Conservation (phyloP, 1,140 invertebrate genomes). For the Plutomurus gul region DNA sequence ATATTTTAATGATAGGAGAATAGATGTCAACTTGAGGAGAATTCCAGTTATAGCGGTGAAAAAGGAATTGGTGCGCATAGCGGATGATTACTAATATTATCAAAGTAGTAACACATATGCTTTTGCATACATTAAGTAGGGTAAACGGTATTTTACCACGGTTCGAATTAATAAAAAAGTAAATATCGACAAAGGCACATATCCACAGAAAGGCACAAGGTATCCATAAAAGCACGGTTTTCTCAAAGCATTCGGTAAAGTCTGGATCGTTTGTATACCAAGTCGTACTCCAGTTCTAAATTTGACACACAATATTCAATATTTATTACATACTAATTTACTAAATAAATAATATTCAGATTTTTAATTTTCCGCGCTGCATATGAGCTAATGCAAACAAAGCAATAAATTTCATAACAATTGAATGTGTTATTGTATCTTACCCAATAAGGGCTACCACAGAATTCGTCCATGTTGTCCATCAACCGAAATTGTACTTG, state of each 20-base stretch:
- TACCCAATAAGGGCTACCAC: no score
- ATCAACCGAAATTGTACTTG: no score
- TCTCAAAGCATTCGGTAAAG: conserved; percentile 83
- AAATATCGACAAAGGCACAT: not conserved
- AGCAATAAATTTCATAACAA: no score
- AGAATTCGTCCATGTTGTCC: no score
- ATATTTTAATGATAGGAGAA: not conserved
- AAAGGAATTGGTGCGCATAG: not conserved
- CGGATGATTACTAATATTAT: not conserved
- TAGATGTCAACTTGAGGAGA: not conserved
- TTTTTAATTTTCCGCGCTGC: no score
- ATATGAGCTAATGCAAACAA: no score
- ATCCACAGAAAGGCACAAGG: conserved; percentile 84
- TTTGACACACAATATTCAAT: conserved; percentile 38
- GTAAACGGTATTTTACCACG: not conserved
- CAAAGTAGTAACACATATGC: not conserved
- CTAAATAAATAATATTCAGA: no score
- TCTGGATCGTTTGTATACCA: conserved; percentile 82
- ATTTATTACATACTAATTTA: no score
- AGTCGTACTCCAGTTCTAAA: conserved; percentile 70
- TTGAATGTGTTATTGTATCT: no score
- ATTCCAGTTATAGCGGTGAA: not conserved
- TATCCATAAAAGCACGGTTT: conserved; percentile 81
- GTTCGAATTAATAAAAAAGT: not conserved
- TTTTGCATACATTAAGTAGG: not conserved